Evolutionary conservation across 2,888 invertebrate species (phyloP).

Genomic region (Hypolimnas misippus): DNA sequence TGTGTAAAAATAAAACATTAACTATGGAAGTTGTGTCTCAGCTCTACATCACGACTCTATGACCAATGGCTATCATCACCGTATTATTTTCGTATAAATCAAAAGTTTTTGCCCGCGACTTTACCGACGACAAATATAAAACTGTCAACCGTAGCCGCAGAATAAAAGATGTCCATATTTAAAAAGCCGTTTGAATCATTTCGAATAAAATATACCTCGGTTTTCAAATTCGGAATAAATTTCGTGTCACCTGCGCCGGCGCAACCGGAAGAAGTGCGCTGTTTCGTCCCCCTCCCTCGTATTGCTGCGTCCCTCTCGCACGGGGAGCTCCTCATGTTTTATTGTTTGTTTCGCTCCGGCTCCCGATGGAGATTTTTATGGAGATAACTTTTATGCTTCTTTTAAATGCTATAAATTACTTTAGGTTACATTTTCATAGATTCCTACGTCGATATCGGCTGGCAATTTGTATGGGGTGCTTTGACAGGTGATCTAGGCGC

Average conservation of each 20-base stretch:
- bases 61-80: constrained; percentile 53
- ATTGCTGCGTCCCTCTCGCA: constrained; percentile 53
- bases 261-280: constrained; percentile 77
- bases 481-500: constrained; percentile 69
- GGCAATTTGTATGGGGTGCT: constrained; percentile 68
- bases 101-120: constrained; percentile 64
- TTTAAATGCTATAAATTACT: constrained; percentile 80
- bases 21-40: too few species aligned
- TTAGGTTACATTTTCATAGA: constrained; percentile 65
- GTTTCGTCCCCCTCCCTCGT: constrained; percentile 51
- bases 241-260: constrained; percentile 81
- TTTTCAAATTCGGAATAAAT: constrained; percentile 84
- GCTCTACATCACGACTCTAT: constrained; percentile 45
- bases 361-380: constrained; percentile 69
- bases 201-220: constrained; percentile 80
- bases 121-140: constrained; percentile 81
- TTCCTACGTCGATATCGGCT: constrained; percentile 64
- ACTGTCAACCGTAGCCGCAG: constrained; percentile 77
- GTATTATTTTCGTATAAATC: constrained; percentile 80
- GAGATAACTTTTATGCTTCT: constrained; percentile 77
- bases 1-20: too few species aligned
- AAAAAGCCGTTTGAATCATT: constrained; percentile 82
- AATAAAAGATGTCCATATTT: constrained; percentile 81
- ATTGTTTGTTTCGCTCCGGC: constrained; percentile 73
- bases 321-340: constrained; percentile 55